These are phyloP conservation scores for Lacerta viridis DNA, from an alignment of 2,797 vertebrate genomes.

Conservation along the genomic window DNA sequence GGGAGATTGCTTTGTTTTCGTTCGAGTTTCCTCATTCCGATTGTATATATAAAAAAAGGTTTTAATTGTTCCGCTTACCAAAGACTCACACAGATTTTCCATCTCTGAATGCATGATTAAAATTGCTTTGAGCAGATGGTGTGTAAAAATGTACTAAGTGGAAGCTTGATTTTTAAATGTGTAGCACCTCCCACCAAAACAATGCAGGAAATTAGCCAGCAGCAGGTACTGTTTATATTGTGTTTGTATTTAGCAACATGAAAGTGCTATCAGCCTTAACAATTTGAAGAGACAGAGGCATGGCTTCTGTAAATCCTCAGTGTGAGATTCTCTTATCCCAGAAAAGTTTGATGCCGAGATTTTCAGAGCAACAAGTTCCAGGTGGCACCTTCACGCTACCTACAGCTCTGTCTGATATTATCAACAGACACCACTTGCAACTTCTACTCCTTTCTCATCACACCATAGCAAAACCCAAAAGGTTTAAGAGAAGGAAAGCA, in stretches of 20 bases:
- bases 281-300: neutral
- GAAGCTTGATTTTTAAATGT: neutral
- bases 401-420: neutral
- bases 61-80: neutral
- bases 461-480: neutral
- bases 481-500: neutral
- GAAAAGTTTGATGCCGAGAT: neutral
- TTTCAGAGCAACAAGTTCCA: neutral
- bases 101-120: neutral
- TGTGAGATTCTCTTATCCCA: neutral
- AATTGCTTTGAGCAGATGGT: conserved; percentile 1
- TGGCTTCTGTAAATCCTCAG: neutral
- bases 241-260: neutral
- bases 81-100: neutral
- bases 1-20: neutral
- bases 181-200: neutral
- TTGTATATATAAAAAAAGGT: neutral
- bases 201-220: neutral
- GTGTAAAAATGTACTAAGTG: neutral
- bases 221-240: neutral
- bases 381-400: neutral
- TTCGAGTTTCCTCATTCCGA: neutral
- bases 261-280: neutral
- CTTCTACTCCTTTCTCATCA: neutral
- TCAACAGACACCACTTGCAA: neutral